A percentile compares a stretch with the other conserved stretches of the same genome.
These are phyloP conservation scores for Pelochelys cantorii DNA, from an alignment of 2,797 vertebrate species.

Conservation along the genomic window DNA sequence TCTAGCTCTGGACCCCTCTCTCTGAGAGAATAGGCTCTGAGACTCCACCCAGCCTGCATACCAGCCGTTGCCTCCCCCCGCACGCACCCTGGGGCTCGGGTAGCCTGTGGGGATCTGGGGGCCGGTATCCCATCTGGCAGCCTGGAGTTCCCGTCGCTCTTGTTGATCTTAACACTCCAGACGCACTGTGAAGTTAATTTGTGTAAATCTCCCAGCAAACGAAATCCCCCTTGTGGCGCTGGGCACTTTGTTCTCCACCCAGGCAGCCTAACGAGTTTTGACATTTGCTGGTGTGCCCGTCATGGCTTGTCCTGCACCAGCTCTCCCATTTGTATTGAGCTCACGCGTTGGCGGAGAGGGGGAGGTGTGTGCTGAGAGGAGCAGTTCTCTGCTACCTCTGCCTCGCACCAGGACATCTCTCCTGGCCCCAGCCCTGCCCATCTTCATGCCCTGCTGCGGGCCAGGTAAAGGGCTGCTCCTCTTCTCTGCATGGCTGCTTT, in stretches of 20 bases:
- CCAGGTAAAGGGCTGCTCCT: not conserved
- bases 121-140: not conserved
- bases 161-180: not conserved
- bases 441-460: not conserved
- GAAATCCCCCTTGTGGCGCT: not conserved
- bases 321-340: conserved; percentile 60
- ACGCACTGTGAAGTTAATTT: not conserved
- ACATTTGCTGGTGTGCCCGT: conserved; percentile 84
- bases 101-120: not conserved
- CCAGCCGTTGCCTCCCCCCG: not conserved
- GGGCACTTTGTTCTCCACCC: not conserved
- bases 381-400: not conserved
- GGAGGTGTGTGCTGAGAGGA: not conserved
- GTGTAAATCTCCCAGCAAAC: not conserved
- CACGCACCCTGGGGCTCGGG: not conserved
- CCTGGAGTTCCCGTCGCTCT: not conserved
- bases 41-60: not conserved
- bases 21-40: not conserved
- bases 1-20: not conserved
- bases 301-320: conserved; percentile 74
- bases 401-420: not conserved
- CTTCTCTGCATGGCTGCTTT: not conserved
- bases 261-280: conserved; percentile 60
- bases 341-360: not conserved
- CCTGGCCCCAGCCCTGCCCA: not conserved